A percentile compares a stretch with the other conserved stretches of the same genome.
phyloP scores from a whole-genome alignment of 2,797 vertebrate species.

The Enteromius anoplus region DNA sequence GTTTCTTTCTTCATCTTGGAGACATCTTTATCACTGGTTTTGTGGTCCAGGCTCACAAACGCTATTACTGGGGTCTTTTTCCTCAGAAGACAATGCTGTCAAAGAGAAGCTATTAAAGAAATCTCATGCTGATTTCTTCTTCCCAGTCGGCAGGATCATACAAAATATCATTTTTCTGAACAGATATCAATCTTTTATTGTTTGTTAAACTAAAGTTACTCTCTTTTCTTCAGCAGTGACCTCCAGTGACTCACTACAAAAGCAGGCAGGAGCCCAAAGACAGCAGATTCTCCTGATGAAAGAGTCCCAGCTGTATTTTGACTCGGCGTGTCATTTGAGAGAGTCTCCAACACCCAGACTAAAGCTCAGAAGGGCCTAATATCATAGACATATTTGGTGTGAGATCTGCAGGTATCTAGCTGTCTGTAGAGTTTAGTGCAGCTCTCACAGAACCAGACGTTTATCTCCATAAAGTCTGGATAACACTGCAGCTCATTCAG shows the following conservation, averaged over 20 bases:
- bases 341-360: slow-evolving; percentile 57
- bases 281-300: slow-evolving; percentile 49
- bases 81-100: no score
- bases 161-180: neutral
- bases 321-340: slow-evolving; percentile 52
- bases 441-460: neutral
- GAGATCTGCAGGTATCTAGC: neutral
- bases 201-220: neutral
- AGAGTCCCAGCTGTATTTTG: slow-evolving; percentile 53
- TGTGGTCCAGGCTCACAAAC: no score
- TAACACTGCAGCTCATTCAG: neutral
- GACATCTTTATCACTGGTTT: no score
- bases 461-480: neutral
- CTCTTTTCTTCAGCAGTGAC: neutral
- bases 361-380: slow-evolving; percentile 31
- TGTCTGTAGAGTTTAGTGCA: neutral
- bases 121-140: neutral
- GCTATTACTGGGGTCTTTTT: no score
- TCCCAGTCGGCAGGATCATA: neutral
- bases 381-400: neutral
- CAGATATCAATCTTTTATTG: neutral
- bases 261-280: neutral
- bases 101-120: neutral
- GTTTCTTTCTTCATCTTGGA: no score
- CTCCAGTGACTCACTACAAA: neutral